phyloP scores from a whole-genome alignment of 2,113 vertebrate species.

The Silurus meridionalis region DNA sequence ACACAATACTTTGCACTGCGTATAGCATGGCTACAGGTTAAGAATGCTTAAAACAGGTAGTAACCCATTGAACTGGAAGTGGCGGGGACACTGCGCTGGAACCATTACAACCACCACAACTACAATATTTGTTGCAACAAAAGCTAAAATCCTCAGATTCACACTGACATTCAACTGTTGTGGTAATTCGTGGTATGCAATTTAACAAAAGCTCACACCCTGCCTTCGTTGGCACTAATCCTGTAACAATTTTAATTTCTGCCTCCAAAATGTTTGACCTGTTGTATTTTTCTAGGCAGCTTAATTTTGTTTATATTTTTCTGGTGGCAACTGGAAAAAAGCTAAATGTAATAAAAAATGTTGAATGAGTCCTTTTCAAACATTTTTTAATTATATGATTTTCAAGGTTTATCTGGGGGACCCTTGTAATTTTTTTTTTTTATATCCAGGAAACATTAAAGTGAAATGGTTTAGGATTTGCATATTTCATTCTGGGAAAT shows the following conservation, averaged over 20 bases:
- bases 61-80: too few relatives aligned
- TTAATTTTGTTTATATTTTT: background rate
- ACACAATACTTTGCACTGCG: too few relatives aligned
- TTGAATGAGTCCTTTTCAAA: background rate
- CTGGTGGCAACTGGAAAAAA: background rate
- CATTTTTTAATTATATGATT: background rate
- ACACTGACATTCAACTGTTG: too few relatives aligned
- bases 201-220: too few relatives aligned
- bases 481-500: slow-evolving; percentile 13
- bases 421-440: background rate
- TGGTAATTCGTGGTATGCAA: too few relatives aligned
- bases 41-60: too few relatives aligned
- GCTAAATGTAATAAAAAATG: background rate
- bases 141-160: too few relatives aligned
- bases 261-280: background rate
- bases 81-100: too few relatives aligned
- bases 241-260: too few relatives aligned
- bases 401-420: background rate
- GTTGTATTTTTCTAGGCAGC: background rate
- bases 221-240: background rate
- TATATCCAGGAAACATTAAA: background rate
- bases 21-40: too few relatives aligned
- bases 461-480: slow-evolving; percentile 15
- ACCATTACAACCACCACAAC: too few relatives aligned
- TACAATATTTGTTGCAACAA: too few relatives aligned